These are phyloP conservation scores for Carassius carassius DNA, from an alignment of 2,113 vertebrate species.

Conservation along the genomic window DNA sequence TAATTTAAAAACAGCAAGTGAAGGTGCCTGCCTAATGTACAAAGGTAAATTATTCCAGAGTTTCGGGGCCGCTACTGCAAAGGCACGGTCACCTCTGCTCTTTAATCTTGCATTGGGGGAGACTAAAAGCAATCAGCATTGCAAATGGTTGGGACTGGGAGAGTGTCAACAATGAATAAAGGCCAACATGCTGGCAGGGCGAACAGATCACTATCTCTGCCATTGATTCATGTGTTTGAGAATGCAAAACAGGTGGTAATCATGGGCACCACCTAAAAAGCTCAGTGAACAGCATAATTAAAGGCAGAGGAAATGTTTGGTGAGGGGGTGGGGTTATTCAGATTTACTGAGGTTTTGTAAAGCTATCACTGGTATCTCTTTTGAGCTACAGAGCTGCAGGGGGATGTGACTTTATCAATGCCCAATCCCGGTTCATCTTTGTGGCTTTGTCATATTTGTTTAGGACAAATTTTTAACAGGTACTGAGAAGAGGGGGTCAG, in stretches of 20 bases:
- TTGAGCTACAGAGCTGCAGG: conserved; percentile 9
- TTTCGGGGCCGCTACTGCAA: too few relatives aligned
- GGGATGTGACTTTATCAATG: conserved; percentile 28
- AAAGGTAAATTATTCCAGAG: too few relatives aligned
- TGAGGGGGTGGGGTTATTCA: not conserved
- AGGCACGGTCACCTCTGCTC: too few relatives aligned
- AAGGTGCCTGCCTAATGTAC: too few relatives aligned
- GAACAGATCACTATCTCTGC: conserved; percentile 50
- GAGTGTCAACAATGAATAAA: conserved; percentile 35
- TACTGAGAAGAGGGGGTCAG: not conserved
- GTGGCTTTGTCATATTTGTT: conserved; percentile 16
- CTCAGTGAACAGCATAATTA: not conserved
- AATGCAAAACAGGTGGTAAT: conserved; percentile 58
- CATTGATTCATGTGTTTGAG: conserved; percentile 48
- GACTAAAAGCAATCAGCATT: conserved; percentile 51
- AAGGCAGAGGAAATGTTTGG: conserved; percentile 8
- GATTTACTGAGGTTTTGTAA: not conserved
- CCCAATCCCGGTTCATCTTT: not conserved
- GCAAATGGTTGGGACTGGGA: conserved; percentile 33
- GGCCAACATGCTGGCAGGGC: not conserved
- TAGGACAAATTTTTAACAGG: conserved; percentile 1
- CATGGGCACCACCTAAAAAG: not conserved
- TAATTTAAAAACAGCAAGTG: too few relatives aligned
- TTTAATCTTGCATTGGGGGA: too few relatives aligned
- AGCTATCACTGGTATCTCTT: conserved; percentile 10